Evolutionary conservation across 1,140 invertebrate genomes (phyloP), one percentile per base, ranked within the genome.

Genomic region (Trachymyrmex septentrionalis): DNA sequence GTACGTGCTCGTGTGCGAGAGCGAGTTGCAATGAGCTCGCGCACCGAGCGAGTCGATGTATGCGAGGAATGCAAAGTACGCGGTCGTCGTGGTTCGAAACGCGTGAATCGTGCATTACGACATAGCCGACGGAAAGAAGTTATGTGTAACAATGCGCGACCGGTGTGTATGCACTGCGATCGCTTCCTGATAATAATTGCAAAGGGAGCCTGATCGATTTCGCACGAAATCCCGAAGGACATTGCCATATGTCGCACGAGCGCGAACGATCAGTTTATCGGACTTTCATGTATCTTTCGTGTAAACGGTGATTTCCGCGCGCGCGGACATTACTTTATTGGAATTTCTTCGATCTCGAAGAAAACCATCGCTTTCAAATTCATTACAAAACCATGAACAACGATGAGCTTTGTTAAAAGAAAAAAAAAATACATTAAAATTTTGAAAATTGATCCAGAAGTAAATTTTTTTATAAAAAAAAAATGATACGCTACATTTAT

Each of bases 111-210:
- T 86, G 82, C 87, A 63, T 90, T 86, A 84, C 88, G 77, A 84
- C 86, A 80, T 64, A 61, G 55, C 67, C 75, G 87, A 72, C 75
- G 67, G 66, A 86, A 91, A 87, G 89, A 86, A 91, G 84, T 89
- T 87, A 89, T 91, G 85, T 91, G 90, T 91, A 91, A 91, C 90
- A 88, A 90, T 90, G 87, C 55, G 69, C 69, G 53, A 84, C 69
- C 67, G 55, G 21, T 19, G 67, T 19, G 67, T 48, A 57, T 16
- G 61, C 86, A 38, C 84, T 57, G 78, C 88, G 86, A 91, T 66
- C 80, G 71, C 89, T 88, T 91, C 90, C 64, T 88, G 84, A 77
- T 86, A 80, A 34, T 50, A 63, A 67, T 80, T 19, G n/a, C 30
- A 27, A 16, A 61, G 48, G 48, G 24, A 24, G 64, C 14, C 27